Evolutionary conservation across 2,888 invertebrate genomes (phyloP), one percentile per base, ranked within the genome.

Genomic region (Dastarcus helophoroides): DNA sequence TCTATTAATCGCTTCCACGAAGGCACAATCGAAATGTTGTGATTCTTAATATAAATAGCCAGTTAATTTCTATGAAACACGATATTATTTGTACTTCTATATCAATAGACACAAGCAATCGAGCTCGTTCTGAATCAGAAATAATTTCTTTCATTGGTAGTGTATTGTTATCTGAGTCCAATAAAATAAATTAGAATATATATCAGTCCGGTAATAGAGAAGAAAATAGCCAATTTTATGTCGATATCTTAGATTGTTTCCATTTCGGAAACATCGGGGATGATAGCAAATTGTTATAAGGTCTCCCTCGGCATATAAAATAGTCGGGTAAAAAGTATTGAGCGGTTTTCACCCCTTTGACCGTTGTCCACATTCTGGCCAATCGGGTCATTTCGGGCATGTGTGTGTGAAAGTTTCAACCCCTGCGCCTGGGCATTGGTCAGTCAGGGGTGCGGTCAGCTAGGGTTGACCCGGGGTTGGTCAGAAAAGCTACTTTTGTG

Each of bases 391-490:
- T 12, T 14, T 32, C 24, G 17, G 17, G n/a, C 37, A 25, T 27
- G 33, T 30, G 32, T 37, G 35, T 35, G 31, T 28, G 31, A 28
- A 38, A 37, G 36, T 35, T 35, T 33, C 28, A 38, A 36, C 44
- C 42, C 39, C 26, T 43, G 48, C 52, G 54, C 50, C 48, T 35
- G 42, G 43, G 42, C 46, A 53, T 52, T 59, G 59, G 60, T 57
- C 58, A 58, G 42, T 48, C 29, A 33, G 39, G 55, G 56, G 58
- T 48, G 56, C 58, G 60, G 60, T 59, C 59, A 60, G 47, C 41
- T 39, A 47, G 48, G 53, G 54, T 52, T 43, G 48, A 32, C 31
- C 32, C 35, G 41, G 50, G 47, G 53, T 54, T 53, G 57, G 53
- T 32, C 36, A n/a, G 43, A 43, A 43, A 41, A 12, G 9, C 26